Evolutionary conservation across 2,888 invertebrate genomes (phyloP), one percentile per base, ranked within the genome.

Genomic region (Heteropelma amictum): DNA sequence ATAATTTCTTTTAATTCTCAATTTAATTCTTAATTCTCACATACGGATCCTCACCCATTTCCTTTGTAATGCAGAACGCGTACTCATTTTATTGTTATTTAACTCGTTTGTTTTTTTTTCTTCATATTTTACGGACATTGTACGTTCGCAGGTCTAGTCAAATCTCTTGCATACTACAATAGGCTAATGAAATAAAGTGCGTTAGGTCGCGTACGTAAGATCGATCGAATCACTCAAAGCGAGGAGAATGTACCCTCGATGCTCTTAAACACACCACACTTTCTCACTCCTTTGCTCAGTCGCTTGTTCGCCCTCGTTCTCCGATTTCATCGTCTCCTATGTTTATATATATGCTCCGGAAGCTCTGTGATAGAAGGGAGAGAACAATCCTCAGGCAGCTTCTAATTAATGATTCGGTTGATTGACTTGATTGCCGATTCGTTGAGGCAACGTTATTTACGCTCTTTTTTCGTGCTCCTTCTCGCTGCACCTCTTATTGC

Each of bases 401-500:
- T 83, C 81, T 85, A 85, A 85, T 85, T 85, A 85, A 83, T 82
- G 80, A 82, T 81, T 82, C 61, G 67, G 33, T 49, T 71, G 70
- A 70, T 75, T 67, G 70, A 70, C 70, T 75, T 49, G 82, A 85
- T 84, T 83, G 84, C 83, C 79, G 79, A 77, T 61, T 72, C 70
- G 42, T 75, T 72, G 78, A 56, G 56, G 75, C 33, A 65, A 56
- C 60, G 28, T 71, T 75, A 69, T 74, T 74, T 64, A 64, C 64
- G 64, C 69, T 71, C 14, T 56, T 60, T 78, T 75, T 79, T 72
- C 76, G 56, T 65, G 76, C 64, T 71, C 69, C 64, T 63, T 77
- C 64, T 69, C 73, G 72, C 68, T 61, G 72, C 65, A 54, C 73
- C 77, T 72, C 79, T 82, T 81, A 83, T 83, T 79, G 58, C 58